Base-by-base conservation (phyloP, 2,888 invertebrate genomes). In the Drosophila recens region DNA sequence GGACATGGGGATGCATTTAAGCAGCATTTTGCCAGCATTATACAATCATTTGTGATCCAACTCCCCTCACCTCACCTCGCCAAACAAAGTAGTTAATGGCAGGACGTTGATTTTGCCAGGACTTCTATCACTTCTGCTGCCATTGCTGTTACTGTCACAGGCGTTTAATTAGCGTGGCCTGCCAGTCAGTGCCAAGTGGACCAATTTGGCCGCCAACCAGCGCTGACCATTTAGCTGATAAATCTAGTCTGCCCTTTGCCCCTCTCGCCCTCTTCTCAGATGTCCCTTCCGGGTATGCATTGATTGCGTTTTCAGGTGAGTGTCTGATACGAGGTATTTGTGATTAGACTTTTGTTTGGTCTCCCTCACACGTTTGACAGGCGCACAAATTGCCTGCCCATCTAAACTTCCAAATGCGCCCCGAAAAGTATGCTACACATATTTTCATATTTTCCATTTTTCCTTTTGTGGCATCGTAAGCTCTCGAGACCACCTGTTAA, bases 91-190 rank as follows among this genome's bases (percentile, higher is more conserved):
- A 82, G 72, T 70, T 75, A 80, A 80, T 82, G 80, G 51, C 51
- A 76, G 77, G 9, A 75, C 61, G 65, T 75, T 77, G 75, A 87
- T 87, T 87, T 77, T 69, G 38, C 70, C 80, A 58, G 84, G 72
- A 67, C 72, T 84, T 81, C 75, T 82, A 72, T 74, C 85, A 77
- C 66, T 81, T 81, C 15, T 9, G 40, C 15, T 13, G 45, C 13
- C 8, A 5, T 59, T 64, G 65, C 53, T 45, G 64, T 59, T 70
- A 46, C 56, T 69, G 68, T 71, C 53, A 57, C 59, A 56, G 71
- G n/a, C 77, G 87, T 84, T 87, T 87, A 90, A 87, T 87, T 90
- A 90, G 90, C 85, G 79, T 67, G 68, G 72, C 69, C 88, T 80
- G 81, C 68, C 89, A 75, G 67, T 84, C 87, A 82, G 61, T 23